Evolutionary conservation across 2,113 vertebrate genomes (phyloP).

Genomic region (Chascanopsetta lugubris): DNA sequence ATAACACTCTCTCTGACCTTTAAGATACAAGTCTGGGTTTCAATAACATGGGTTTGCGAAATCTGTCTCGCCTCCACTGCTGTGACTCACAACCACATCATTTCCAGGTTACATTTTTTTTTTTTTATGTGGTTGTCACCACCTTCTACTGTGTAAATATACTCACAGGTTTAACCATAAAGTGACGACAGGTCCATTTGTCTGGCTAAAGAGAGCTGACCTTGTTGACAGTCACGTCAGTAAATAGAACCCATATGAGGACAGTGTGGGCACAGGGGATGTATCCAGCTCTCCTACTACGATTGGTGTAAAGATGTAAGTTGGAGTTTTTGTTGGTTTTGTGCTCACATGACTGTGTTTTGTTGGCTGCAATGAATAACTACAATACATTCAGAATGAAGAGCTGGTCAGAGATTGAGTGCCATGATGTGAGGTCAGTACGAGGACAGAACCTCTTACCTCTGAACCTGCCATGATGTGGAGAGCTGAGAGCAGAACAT

Average conservation of each 20-base stretch:
- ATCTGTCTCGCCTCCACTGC: neutral
- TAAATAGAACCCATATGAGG: too few species aligned
- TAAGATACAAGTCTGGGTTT: too few species aligned
- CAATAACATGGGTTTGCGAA: too few species aligned
- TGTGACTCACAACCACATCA: neutral
- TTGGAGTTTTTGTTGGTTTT: too few species aligned
- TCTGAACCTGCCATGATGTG: slow-evolving; percentile 5
- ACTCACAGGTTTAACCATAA: slow-evolving; percentile 8
- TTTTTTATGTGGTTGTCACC: slow-evolving; percentile 4
- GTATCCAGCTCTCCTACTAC: too few species aligned
- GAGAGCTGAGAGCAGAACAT: neutral
- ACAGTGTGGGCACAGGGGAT: too few species aligned
- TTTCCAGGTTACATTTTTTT: neutral
- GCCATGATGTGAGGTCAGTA: slow-evolving; percentile 19
- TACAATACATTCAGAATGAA: too few species aligned
- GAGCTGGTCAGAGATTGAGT: neutral
- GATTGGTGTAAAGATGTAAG: too few species aligned
- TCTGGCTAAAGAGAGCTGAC: neutral
- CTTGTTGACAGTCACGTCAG: too few species aligned
- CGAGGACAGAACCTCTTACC: slow-evolving; percentile 10
- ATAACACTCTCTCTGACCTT: too few species aligned
- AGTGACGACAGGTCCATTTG: neutral
- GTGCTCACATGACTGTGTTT: too few species aligned
- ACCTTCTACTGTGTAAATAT: slow-evolving; percentile 26
- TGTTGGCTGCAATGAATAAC: too few species aligned